These are phyloP conservation scores for Hylaeus volcanicus DNA, from an alignment of 1,140 invertebrate genomes.

Conservation along the genomic window DNA sequence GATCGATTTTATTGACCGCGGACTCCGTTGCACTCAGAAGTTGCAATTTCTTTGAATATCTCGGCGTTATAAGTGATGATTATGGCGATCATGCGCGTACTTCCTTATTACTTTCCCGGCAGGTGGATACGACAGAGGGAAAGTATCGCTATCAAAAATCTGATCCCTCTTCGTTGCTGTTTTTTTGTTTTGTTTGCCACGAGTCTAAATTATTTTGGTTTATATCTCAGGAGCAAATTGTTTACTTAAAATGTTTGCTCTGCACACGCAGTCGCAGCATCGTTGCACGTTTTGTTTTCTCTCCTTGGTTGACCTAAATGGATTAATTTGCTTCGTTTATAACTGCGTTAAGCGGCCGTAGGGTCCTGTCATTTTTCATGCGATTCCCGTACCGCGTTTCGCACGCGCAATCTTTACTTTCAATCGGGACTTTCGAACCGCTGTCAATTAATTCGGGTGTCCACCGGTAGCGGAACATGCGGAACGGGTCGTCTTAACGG, in stretches of 20 bases:
- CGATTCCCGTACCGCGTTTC: not conserved
- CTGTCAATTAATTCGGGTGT: constrained; percentile 34
- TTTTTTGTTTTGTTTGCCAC: no score
- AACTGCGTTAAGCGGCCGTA: constrained; percentile 17
- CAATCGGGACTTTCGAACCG: constrained; percentile 35
- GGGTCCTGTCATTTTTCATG: constrained; percentile 37
- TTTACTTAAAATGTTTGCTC: no score
- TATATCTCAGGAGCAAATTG: no score
- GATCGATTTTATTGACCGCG: constrained; percentile 3
- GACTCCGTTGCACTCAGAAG: not conserved
- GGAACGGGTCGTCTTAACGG: constrained; percentile 21
- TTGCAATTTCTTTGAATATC: not conserved
- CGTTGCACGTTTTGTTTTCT: not conserved
- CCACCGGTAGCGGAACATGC: not conserved
- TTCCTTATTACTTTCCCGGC: no score
- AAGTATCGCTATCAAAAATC: no score
- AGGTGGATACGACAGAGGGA: no score
- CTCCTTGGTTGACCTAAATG: not conserved
- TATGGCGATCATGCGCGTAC: not conserved
- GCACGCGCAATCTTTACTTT: constrained; percentile 26
- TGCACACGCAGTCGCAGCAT: not conserved
- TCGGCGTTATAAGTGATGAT: no score
- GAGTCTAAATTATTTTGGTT: no score
- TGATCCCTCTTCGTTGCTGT: no score
- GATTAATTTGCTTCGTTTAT: constrained; percentile 22